Base-by-base conservation (phyloP, 2,113 vertebrate species). In the Tetrax tetrax region DNA sequence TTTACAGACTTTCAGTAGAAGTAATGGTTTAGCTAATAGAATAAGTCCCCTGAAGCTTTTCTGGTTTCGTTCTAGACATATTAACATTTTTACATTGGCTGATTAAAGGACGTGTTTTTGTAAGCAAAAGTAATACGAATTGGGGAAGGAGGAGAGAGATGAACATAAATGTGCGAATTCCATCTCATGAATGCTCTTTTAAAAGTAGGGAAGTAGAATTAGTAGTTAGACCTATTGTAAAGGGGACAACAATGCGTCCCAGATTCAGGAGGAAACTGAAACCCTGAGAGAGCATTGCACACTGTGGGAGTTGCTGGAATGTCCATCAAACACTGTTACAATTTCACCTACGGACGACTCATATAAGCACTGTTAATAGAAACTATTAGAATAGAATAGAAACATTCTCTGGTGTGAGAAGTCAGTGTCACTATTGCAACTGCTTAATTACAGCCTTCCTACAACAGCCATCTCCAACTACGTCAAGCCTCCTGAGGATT, bases 1-100 rank as follows among this genome's bases (percentile, higher is more conserved):
- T 94, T 92, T 81, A 70, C 88, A 93, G 93, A 51, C 45, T 81
- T 89, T 10, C 33, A 70, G 69, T 37, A 83, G 59, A 57, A 93
- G 43, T 37, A 79, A 64, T 80, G 50, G 18, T 59, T 89, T 82
- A 56, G 51, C 70, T 70, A 37, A 38, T 14, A 74, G 75, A 74
- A 90, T 89, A 80, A 80, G 50, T 3, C 25, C 87, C 9, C 47
- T 87, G 72, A 82, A 87, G 17, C 14, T 89, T 81, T 90, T 93
- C 41, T 81, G 14, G 3, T 27, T 87, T 95, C 87, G 12, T 90
- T 89, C 53, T 76, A 57, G 61, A 35, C 45, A 35, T 51, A 45
- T 14, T 64, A 35, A 35, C n/a, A 14, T 53, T 64, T 81, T 82
- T 78, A 56, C 24, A 13, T 7, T 60, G 68, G 35, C 43, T 75